A percentile compares a stretch with the other conserved stretches of the same genome.
phyloP scores from a whole-genome alignment of 37 sponge, comb jelly and placozoan species.

The Tethya wilhelma region DNA sequence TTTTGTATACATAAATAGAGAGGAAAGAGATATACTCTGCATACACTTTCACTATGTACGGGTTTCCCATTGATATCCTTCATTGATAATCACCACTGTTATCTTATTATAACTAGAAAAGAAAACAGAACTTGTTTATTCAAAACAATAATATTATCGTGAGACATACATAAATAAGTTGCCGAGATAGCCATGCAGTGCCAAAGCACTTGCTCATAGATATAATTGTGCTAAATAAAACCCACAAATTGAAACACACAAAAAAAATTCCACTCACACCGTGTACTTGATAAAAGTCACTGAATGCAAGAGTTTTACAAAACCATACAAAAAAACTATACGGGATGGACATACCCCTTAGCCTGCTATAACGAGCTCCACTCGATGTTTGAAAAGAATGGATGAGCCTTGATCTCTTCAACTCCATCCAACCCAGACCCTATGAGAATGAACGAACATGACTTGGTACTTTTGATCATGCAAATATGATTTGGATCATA shows the following conservation, averaged over 20 bases:
- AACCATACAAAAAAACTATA: neutral
- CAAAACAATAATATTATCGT: no score
- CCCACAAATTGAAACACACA: no score
- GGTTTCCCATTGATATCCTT: no score
- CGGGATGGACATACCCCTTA: neutral
- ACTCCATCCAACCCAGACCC: slow-evolving; percentile 65
- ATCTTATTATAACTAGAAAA: no score
- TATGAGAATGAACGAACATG: slow-evolving; percentile 1
- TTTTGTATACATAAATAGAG: no score
- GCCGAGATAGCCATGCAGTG: no score
- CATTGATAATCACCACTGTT: no score
- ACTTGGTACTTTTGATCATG: neutral
- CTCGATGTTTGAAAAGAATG: slow-evolving; percentile 66
- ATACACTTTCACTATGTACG: no score
- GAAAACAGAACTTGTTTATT: no score
- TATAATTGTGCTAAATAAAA: neutral
- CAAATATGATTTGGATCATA: neutral
- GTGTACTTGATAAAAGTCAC: neutral
- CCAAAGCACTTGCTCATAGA: neutral
- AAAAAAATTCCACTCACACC: neutral
- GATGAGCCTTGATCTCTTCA: slow-evolving; percentile 77
- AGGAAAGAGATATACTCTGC: no score
- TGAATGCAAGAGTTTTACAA: neutral
- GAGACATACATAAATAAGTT: no score
- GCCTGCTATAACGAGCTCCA: slow-evolving; percentile 32